These are phyloP conservation scores for Lasioglossum villosulum DNA, from an alignment of 2,888 invertebrate species.

Conservation along the genomic window DNA sequence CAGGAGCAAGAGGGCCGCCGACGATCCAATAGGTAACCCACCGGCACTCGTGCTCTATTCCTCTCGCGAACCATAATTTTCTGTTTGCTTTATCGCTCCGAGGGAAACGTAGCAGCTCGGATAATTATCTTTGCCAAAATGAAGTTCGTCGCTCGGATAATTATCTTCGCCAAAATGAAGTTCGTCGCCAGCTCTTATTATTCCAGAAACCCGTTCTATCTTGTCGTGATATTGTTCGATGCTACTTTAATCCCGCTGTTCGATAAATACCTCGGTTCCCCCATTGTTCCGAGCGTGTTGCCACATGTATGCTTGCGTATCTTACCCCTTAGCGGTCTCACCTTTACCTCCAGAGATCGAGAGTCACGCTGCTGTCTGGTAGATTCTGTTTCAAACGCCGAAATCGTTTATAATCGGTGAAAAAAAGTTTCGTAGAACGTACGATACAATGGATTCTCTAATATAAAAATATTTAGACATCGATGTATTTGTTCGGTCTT, in stretches of 20 bases:
- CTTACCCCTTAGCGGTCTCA: background rate
- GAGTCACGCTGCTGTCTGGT: no score
- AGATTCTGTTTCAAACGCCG: no score
- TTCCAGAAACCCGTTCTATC: background rate
- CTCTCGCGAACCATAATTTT: background rate
- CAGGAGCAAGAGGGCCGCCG: background rate
- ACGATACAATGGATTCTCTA: no score
- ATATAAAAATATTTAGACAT: no score
- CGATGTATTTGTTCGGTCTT: no score
- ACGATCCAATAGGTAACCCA: background rate
- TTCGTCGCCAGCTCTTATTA: background rate
- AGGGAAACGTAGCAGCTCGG: background rate
- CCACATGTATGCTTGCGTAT: background rate
- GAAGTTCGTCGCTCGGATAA: background rate
- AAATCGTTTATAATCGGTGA: no score
- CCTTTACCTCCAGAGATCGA: no score
- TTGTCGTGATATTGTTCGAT: constrained; percentile 1
- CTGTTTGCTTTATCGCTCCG: background rate
- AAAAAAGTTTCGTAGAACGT: no score
- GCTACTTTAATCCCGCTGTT: background rate
- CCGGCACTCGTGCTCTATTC: background rate
- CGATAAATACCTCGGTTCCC: background rate
- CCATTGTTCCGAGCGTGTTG: background rate
- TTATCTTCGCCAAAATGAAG: background rate
- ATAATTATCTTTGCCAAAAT: background rate